phyloP scores from a whole-genome alignment of 2,113 vertebrate species.

The Rhadina sibilatrix region DNA sequence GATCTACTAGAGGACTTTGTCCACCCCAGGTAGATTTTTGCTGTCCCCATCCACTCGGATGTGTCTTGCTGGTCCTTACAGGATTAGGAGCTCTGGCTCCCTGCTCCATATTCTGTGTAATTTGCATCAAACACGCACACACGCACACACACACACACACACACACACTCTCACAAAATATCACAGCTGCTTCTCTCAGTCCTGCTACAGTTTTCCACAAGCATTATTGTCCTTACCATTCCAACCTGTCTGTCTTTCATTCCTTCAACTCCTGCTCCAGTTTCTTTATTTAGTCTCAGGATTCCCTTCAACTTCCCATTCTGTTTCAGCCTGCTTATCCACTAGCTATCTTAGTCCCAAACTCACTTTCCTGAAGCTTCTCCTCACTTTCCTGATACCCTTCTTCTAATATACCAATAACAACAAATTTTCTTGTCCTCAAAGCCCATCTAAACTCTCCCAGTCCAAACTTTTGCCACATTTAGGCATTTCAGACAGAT shows the following conservation, averaged over 20 bases:
- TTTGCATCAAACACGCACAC: background rate
- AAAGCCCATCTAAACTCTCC: background rate
- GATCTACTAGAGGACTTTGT: background rate
- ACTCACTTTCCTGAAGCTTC: background rate
- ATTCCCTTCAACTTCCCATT: background rate
- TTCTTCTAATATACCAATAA: background rate
- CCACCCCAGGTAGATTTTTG: background rate
- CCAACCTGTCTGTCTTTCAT: background rate
- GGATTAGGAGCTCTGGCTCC: background rate
- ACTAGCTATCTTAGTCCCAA: background rate
- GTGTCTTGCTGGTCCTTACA: background rate
- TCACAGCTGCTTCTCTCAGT: background rate
- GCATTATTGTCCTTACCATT: background rate
- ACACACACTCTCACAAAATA: rapidly evolving
- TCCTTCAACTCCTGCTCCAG: background rate
- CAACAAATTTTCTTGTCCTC: background rate
- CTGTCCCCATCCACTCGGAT: background rate
- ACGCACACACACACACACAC: background rate
- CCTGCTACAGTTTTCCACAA: background rate
- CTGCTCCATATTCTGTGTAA: background rate
- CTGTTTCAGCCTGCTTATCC: background rate
- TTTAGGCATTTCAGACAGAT: background rate
- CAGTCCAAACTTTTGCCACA: background rate
- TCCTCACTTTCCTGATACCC: background rate
- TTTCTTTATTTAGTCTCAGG: background rate